phyloP scores from a whole-genome alignment of 2,113 vertebrate genomes.

The Leucopsar rothschildi region DNA sequence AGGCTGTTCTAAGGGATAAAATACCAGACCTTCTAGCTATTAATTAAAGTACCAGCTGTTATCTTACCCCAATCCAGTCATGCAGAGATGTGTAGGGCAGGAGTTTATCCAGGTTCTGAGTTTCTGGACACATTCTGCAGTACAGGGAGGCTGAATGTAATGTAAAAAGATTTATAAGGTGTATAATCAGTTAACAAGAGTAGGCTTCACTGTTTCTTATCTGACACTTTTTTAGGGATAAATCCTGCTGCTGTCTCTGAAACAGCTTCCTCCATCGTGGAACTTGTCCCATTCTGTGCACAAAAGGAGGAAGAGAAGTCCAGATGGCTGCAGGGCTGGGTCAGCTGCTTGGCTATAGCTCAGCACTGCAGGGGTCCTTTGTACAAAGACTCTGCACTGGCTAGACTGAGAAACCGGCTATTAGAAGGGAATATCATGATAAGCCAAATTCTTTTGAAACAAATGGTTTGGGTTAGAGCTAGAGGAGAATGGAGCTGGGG shows the following conservation, averaged over 20 bases:
- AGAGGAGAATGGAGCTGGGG: neutral
- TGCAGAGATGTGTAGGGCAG: slow-evolving; percentile 85
- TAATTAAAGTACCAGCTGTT: neutral
- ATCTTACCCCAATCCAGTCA: slow-evolving; percentile 81
- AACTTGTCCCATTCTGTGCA: slow-evolving; percentile 35
- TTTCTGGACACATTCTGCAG: slow-evolving; percentile 79
- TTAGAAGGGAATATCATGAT: neutral
- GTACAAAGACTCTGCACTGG: neutral
- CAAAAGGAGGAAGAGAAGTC: slow-evolving; percentile 56
- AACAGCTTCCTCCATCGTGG: slow-evolving; percentile 13
- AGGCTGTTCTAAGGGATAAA: neutral
- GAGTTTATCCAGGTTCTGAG: slow-evolving; percentile 79
- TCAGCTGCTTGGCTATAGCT: slow-evolving; percentile 53
- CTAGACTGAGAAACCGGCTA: neutral
- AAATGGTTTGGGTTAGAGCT: neutral
- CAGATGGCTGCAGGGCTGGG: slow-evolving; percentile 26
- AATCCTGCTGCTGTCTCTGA: neutral
- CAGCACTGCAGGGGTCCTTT: slow-evolving; percentile 32
- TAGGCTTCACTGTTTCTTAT: neutral
- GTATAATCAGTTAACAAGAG: neutral
- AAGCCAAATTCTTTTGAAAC: neutral
- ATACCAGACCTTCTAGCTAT: neutral
- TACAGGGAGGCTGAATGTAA: slow-evolving; percentile 81
- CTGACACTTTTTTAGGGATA: neutral
- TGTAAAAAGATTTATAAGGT: neutral